A percentile compares a stretch with the other conserved stretches of the same genome.
These are phyloP conservation scores for Python bivittatus DNA, from an alignment of 2,113 vertebrate species.

Conservation along the genomic window DNA sequence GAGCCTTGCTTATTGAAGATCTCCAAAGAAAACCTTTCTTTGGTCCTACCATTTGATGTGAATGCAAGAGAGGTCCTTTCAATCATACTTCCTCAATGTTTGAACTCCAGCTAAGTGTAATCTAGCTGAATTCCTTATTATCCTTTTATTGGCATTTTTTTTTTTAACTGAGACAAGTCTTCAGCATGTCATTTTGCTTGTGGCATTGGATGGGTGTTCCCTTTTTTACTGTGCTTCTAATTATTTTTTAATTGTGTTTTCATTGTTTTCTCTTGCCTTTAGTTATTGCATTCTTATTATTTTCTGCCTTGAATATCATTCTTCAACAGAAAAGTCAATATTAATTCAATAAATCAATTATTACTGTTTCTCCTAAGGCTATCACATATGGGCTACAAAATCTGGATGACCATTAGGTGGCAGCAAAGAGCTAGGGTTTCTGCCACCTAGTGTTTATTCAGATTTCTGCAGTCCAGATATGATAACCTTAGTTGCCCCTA, in stretches of 20 bases:
- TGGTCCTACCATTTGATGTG: background rate
- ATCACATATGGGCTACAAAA: background rate
- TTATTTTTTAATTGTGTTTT: background rate
- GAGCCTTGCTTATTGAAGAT: background rate
- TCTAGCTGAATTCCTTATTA: background rate
- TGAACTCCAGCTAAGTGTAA: background rate
- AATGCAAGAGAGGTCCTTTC: background rate
- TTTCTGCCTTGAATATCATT: background rate
- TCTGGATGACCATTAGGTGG: background rate
- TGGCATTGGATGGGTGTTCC: too few relatives aligned
- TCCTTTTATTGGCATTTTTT: background rate
- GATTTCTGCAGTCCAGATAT: background rate
- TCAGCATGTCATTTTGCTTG: background rate
- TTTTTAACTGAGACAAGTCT: background rate
- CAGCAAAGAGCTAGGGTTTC: background rate
- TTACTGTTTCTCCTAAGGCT: background rate
- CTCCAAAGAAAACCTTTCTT: background rate
- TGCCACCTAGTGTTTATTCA: background rate
- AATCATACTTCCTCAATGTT: background rate
- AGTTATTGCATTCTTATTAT: background rate
- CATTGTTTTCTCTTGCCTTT: background rate
- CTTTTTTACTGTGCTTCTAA: background rate
- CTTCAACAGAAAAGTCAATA: background rate
- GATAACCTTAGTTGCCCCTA: background rate
- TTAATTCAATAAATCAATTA: background rate